phyloP scores from a whole-genome alignment of 2,888 invertebrate species.

The Caenorhabditis macrosperma region DNA sequence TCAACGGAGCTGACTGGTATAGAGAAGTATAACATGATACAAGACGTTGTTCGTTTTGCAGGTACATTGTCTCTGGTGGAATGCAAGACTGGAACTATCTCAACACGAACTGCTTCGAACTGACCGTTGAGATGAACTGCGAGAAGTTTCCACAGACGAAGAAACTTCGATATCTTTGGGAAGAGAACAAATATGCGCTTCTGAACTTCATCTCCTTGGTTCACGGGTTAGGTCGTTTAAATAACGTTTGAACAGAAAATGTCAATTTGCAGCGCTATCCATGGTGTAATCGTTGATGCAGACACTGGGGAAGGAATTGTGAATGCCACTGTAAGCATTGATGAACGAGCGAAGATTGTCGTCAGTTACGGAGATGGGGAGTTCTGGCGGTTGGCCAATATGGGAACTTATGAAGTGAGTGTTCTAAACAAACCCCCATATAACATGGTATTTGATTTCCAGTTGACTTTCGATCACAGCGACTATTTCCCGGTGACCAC shows the following conservation, averaged over 20 bases:
- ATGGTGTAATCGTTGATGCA: constrained; percentile 88
- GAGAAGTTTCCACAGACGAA: constrained; percentile 89
- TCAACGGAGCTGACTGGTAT: constrained; percentile 97
- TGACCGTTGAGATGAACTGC: constrained; percentile 95
- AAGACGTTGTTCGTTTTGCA: too few species aligned
- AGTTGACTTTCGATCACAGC: constrained; percentile 75
- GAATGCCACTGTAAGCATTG: constrained; percentile 87
- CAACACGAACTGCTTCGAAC: constrained; percentile 91
- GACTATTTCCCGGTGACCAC: constrained; percentile 63
- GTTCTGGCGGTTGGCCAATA: constrained; percentile 93
- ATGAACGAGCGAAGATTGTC: constrained; percentile 88
- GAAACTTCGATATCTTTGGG: constrained; percentile 89
- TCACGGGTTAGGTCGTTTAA: constrained; percentile 69
- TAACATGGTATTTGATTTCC: too few species aligned
- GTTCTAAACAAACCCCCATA: too few species aligned
- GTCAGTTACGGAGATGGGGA: constrained; percentile 89
- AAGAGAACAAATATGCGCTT: constrained; percentile 90
- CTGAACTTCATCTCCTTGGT: constrained; percentile 91
- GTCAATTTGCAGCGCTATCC: constrained; percentile 69
- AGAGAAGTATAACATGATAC: too few species aligned
- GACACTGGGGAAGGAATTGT: constrained; percentile 84
- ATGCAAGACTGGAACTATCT: constrained; percentile 99
- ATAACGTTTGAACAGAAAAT: neutral
- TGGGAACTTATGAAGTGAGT: constrained; percentile 86
- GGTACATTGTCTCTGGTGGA: constrained; percentile 86